phyloP scores from a whole-genome alignment of 2,113 vertebrate species.

The Egretta garzetta region DNA sequence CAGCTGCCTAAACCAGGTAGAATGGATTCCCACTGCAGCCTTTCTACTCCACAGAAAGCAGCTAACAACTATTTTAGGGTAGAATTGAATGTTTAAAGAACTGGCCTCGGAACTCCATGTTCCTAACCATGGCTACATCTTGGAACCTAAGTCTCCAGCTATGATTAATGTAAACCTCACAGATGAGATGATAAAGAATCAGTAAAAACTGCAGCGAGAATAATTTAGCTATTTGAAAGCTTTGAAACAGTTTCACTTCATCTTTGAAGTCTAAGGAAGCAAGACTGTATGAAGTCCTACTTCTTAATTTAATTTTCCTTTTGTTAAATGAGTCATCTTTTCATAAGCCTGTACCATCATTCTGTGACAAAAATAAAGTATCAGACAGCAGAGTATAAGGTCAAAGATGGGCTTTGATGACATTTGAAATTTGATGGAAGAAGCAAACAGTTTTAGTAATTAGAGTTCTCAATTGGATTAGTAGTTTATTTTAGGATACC shows the following conservation, averaged over 20 bases:
- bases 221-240: conserved; percentile 45
- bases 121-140: neutral
- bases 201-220: neutral
- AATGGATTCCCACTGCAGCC: neutral
- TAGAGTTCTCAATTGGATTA: neutral
- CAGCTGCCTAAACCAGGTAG: neutral
- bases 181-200: conserved; percentile 19
- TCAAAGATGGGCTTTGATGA: conserved; percentile 2
- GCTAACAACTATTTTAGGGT: neutral
- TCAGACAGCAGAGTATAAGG: neutral
- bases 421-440: neutral
- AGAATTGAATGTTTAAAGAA: neutral
- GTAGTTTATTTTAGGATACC: neutral
- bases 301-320: conserved; percentile 46
- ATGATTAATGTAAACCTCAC: conserved; percentile 8
- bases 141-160: neutral
- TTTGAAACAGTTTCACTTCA: conserved; percentile 24
- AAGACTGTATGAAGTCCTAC: neutral
- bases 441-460: neutral
- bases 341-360: neutral
- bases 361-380: conserved; percentile 6
- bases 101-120: neutral
- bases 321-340: conserved; percentile 51
- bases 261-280: conserved; percentile 32
- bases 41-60: neutral